phyloP scores from a whole-genome alignment of 2,113 vertebrate genomes.

The Baryphthengus martii region DNA sequence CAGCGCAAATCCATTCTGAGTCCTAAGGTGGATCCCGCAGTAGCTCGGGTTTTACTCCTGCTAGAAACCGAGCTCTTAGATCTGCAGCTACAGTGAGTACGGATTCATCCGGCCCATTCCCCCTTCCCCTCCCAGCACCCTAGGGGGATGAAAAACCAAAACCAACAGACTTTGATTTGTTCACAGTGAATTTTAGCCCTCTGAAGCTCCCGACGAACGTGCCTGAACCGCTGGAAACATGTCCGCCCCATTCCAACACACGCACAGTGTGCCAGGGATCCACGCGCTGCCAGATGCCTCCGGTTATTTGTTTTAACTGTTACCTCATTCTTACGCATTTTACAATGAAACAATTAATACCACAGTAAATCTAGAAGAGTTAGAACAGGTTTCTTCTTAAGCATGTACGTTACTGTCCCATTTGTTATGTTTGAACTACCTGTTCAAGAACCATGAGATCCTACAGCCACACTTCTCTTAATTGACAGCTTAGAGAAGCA shows the following conservation, averaged over 20 bases:
- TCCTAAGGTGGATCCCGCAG: not conserved
- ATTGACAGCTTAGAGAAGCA: not conserved
- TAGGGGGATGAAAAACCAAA: not conserved
- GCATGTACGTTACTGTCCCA: not conserved
- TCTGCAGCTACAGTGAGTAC: not conserved
- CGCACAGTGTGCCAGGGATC: not conserved
- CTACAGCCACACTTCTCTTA: not conserved
- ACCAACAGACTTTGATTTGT: conserved; percentile 16
- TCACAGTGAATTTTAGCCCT: conserved; percentile 10
- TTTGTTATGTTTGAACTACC: not conserved
- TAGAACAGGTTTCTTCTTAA: not conserved
- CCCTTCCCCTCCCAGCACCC: not conserved
- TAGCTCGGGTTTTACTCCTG: not conserved
- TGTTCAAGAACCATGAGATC: not conserved
- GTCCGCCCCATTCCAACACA: not conserved
- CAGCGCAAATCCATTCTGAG: not conserved
- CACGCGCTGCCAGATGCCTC: conserved; percentile 22
- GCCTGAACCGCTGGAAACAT: conserved; percentile 44
- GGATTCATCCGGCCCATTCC: not conserved
- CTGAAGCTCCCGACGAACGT: not conserved
- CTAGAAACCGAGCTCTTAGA: not conserved
- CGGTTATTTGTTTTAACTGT: conserved; percentile 60
- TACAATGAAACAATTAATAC: conserved; percentile 41
- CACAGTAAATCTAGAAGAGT: not conserved
- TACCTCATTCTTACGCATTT: conserved; percentile 29